Evolutionary conservation across 2,113 vertebrate species (phyloP).

Genomic region (Otus sunia): DNA sequence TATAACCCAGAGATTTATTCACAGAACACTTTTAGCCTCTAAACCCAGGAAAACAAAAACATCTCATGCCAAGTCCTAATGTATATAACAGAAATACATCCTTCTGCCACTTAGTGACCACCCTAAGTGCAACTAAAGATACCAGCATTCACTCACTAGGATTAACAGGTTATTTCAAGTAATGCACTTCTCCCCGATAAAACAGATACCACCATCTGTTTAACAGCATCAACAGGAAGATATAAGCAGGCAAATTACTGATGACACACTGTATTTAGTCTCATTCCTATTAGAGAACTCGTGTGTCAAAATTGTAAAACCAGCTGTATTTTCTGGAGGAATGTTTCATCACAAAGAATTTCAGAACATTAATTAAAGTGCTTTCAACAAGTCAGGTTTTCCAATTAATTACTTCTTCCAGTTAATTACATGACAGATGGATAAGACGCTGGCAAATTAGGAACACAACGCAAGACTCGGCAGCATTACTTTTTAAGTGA

Average conservation of each 20-base stretch:
- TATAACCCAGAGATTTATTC: background rate
- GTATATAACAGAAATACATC: background rate
- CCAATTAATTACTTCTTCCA: conserved; percentile 36
- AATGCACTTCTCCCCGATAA: background rate
- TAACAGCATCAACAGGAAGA: conserved; percentile 8
- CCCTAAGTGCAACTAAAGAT: background rate
- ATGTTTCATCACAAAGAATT: conserved; percentile 9
- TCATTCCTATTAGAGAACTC: background rate
- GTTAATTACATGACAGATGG: conserved; percentile 22
- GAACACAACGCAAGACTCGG: background rate
- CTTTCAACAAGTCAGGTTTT: conserved; percentile 29
- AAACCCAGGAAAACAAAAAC: background rate
- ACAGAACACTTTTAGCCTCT: background rate
- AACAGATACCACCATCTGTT: conserved; percentile 5
- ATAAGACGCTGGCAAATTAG: background rate
- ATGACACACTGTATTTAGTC: background rate
- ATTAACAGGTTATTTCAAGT: conserved; percentile 51
- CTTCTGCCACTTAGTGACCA: background rate
- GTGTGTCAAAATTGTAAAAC: background rate
- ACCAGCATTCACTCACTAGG: background rate
- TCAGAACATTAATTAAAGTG: conserved; percentile 18
- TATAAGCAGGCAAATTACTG: background rate
- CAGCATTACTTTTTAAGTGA: background rate
- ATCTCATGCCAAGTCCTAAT: background rate
- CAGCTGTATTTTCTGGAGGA: background rate